These are phyloP conservation scores for Camponotus floridanus DNA, from an alignment of 1,140 invertebrate genomes.

Conservation along the genomic window DNA sequence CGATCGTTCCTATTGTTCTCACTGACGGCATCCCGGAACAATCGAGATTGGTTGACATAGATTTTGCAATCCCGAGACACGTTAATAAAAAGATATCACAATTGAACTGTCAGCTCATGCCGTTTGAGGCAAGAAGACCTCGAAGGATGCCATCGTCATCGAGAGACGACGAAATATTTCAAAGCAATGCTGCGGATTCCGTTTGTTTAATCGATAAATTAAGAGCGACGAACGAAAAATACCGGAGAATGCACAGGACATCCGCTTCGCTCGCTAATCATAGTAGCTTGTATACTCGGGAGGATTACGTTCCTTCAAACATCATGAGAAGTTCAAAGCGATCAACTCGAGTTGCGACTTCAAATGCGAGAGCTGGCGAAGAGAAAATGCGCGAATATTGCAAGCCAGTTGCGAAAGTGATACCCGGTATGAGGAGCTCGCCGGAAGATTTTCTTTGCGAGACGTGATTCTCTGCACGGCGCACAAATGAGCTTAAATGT, in stretches of 20 bases:
- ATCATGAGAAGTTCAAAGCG: neutral
- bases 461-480: slow-evolving; percentile 61
- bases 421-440: slow-evolving; percentile 70
- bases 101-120: neutral
- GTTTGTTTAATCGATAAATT: neutral
- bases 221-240: neutral
- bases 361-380: neutral
- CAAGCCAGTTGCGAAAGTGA: slow-evolving; percentile 20
- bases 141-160: neutral
- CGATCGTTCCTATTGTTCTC: slow-evolving; percentile 71
- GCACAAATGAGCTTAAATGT: slow-evolving; percentile 38
- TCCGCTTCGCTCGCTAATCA: slow-evolving; percentile 14
- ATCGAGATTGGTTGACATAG: neutral
- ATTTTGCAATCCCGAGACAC: slow-evolving; percentile 8
- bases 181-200: neutral
- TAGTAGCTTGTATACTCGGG: neutral
- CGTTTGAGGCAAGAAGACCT: neutral
- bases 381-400: neutral
- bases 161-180: neutral
- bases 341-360: neutral
- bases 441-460: slow-evolving; percentile 75
- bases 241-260: neutral
- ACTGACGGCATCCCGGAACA: slow-evolving; percentile 54
- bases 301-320: neutral
- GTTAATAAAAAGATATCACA: neutral